A percentile compares a stretch with the other conserved stretches of the same genome.
Evolutionary conservation across 2,113 vertebrate species (phyloP).

Genomic region (Piaya cayana): DNA sequence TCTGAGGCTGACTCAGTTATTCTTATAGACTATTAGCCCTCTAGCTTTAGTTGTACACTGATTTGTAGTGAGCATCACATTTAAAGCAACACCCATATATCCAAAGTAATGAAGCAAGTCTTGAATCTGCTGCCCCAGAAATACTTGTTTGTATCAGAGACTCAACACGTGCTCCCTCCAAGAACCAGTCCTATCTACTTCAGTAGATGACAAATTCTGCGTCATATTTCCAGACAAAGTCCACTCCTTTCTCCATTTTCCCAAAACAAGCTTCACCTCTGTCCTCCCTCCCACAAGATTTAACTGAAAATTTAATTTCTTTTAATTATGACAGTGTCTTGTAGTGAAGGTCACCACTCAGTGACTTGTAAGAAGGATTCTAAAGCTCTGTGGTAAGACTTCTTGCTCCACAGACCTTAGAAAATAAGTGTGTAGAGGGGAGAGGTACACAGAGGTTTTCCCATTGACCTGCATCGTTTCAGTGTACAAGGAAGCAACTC

Average conservation of each 20-base stretch:
- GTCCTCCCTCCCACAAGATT: neutral
- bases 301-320: neutral
- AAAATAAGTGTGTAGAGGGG: neutral
- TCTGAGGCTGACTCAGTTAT: constrained; percentile 20
- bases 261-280: neutral
- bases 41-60: constrained; percentile 32
- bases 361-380: neutral
- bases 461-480: neutral
- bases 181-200: neutral
- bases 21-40: constrained; percentile 27
- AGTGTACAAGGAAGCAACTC: neutral
- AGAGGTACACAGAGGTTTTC: neutral
- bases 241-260: neutral
- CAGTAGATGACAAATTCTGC: neutral
- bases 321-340: neutral
- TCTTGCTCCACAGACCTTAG: neutral
- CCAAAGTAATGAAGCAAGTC: neutral
- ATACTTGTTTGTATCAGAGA: neutral
- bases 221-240: neutral
- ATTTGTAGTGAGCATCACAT: constrained; percentile 40
- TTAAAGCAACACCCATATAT: constrained; percentile 3
- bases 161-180: neutral
- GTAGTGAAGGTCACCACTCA: neutral
- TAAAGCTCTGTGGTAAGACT: neutral
- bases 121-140: constrained; percentile 1